Conservation (phyloP, 1,140 invertebrate genomes). For the Chymomyza costata region DNA sequence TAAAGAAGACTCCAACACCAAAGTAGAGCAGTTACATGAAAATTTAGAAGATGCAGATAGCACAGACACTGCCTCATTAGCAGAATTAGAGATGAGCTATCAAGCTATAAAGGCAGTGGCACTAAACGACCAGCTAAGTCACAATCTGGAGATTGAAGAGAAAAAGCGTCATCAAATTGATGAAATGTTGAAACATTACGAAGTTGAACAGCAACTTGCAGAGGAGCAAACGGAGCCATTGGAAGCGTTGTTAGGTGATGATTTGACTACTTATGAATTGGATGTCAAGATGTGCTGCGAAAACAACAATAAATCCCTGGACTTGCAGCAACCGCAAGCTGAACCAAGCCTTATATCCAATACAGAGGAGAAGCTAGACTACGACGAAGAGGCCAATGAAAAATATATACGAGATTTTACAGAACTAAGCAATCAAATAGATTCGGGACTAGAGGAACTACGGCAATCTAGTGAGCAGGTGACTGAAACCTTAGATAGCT, state of each 20-base stretch:
- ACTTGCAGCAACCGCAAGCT: background rate
- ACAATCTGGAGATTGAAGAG: slow-evolving; percentile 10
- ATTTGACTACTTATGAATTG: background rate
- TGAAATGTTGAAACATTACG: slow-evolving; percentile 31
- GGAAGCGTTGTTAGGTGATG: slow-evolving; percentile 6
- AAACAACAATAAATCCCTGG: background rate
- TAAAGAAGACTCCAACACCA: no score
- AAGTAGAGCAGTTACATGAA: no score
- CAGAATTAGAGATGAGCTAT: slow-evolving; percentile 11
- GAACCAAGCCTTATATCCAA: slow-evolving; percentile 6
- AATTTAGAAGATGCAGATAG: slow-evolving; percentile 16
- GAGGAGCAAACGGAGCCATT: slow-evolving; percentile 8
- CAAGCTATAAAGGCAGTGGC: slow-evolving; percentile 9
- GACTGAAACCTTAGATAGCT: background rate
- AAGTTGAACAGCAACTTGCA: background rate
- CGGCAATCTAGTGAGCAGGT: background rate
- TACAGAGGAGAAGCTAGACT: slow-evolving; percentile 23
- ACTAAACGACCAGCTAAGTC: background rate
- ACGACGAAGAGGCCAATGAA: slow-evolving; percentile 35
- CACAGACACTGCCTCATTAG: no score
- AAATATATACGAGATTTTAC: slow-evolving; percentile 44
- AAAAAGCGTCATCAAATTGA: slow-evolving; percentile 23
- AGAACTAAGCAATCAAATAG: slow-evolving; percentile 39
- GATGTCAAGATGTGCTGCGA: slow-evolving; percentile 6
- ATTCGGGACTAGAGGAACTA: slow-evolving; percentile 42